Evolutionary conservation across 2,113 vertebrate genomes (phyloP), one percentile per base, ranked within the genome.

Genomic region (Silurus asotus): DNA sequence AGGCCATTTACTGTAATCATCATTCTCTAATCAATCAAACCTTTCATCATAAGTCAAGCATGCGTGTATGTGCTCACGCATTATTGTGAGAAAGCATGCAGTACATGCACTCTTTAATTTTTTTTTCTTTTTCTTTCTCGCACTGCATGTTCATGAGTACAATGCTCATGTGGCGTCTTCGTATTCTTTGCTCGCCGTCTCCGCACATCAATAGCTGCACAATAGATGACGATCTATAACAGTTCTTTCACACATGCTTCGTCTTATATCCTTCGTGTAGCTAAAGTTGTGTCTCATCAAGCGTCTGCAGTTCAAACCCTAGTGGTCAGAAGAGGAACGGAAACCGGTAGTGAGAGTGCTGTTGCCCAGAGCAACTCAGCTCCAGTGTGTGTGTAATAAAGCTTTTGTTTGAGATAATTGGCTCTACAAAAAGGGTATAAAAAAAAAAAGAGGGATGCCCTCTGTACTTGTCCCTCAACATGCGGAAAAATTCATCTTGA

Each of bases 1-100:
- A 95, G 94, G 94, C 95, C 94, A 95, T 95, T 96, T 96, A 93
- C 93, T 92, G 94, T 93, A 90, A 96, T 96, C 95, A 94, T 95
- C 92, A 92, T 92, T 94, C 93, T 93, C 93, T 95, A 95, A 91
- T 95, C 92, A 88, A 95, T 96, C 95, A 94, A 92, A 91, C 92
- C 94, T 96, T 95, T 95, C 94, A 95, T 95, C 94, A 94, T 92
- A 90, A 93, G 92, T 93, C 93, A 94, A 92, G 91, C 90, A 90
- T 55, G 69, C 78, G 78, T 87, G 61, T 77, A 55, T 84, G 20
- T 84, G 65, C 84, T 56, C 61, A 53, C 84, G 72, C 15, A 85
- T 87, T 83, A 85, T 83, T 83, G 15, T 23, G 37, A 87, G 83
- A 82, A 76, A 81, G 8, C 58, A 55, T 65, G 56, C 28, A 23